These are phyloP conservation scores for Diaprepes abbreviatus DNA, from an alignment of 2,888 invertebrate species.

Conservation along the genomic window DNA sequence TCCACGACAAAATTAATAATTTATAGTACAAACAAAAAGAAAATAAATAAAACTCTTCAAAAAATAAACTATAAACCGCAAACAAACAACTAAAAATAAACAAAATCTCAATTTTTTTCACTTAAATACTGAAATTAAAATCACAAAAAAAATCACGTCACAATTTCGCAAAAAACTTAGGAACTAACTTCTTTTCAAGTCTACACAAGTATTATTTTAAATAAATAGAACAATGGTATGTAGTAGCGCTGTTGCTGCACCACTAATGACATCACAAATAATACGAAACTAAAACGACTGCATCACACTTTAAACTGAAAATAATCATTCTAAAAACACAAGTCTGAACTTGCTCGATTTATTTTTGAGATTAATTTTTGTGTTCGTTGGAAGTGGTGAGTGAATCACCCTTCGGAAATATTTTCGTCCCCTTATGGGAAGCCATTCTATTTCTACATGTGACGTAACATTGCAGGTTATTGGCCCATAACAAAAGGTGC, in stretches of 20 bases:
- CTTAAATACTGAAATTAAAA: background rate
- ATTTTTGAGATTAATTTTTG: background rate
- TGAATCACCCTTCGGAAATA: slow-evolving; percentile 1
- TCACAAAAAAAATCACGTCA: background rate
- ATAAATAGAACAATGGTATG: slow-evolving; percentile 1
- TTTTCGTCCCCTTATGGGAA: background rate
- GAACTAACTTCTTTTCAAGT: slow-evolving; percentile 8
- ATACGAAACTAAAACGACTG: slow-evolving; percentile 7
- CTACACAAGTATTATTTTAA: background rate
- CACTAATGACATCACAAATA: background rate
- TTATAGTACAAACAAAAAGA: background rate
- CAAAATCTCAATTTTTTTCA: background rate
- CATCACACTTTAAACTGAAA: slow-evolving; percentile 2
- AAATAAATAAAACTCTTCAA: background rate
- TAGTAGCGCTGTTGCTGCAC: background rate
- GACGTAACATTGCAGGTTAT: slow-evolving; percentile 15
- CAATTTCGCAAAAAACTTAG: background rate
- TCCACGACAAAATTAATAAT: background rate
- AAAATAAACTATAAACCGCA: background rate
- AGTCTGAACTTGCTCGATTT: background rate
- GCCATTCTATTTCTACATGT: background rate
- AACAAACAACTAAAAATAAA: slow-evolving; percentile 1
- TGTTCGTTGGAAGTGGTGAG: slow-evolving; percentile 1
- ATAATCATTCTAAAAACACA: slow-evolving; percentile 13
- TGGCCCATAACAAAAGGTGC: slow-evolving; percentile 13